A percentile compares a stretch with the other conserved stretches of the same genome.
phyloP scores from a whole-genome alignment of 1,140 invertebrate species.

The Frieseomelitta varia region DNA sequence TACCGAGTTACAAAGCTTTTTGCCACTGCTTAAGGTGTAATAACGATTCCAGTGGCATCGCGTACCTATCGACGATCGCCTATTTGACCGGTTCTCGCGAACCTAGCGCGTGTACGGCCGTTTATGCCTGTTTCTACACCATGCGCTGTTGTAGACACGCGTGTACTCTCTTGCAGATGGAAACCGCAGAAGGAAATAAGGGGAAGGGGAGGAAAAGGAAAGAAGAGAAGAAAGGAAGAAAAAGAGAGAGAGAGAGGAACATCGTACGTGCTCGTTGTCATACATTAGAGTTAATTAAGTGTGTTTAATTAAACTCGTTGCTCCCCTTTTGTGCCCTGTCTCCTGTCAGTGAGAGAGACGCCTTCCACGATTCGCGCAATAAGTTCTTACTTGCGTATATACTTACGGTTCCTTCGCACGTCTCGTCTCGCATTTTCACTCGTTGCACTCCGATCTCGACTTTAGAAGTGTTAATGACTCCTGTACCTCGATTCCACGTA shows the following conservation, averaged over 20 bases:
- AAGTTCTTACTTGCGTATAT: constrained; percentile 27
- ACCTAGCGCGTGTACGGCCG: constrained; percentile 54
- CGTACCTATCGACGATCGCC: constrained; percentile 43
- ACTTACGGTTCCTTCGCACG: constrained; percentile 42
- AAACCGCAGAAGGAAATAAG: neutral
- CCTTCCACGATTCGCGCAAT: constrained; percentile 25
- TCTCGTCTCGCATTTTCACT: constrained; percentile 48
- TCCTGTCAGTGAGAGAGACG: constrained; percentile 31
- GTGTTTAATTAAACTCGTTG: constrained; percentile 76
- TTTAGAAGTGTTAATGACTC: constrained; percentile 69
- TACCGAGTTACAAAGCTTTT: neutral
- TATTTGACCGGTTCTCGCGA: constrained; percentile 53
- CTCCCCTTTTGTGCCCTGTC: constrained; percentile 51
- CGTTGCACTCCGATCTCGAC: constrained; percentile 50
- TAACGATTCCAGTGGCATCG: constrained; percentile 25
- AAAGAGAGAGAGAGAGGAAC: constrained; percentile 7
- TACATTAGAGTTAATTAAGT: constrained; percentile 75
- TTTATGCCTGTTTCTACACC: constrained; percentile 50
- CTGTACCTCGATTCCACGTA: constrained; percentile 64
- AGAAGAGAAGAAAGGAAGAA: constrained; percentile 1
- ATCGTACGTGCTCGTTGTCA: constrained; percentile 63
- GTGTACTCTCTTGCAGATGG: constrained; percentile 40
- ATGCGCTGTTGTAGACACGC: constrained; percentile 58
- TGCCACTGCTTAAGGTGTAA: neutral
- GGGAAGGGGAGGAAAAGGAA: neutral